Evolutionary conservation across 2,113 vertebrate species (phyloP).

Genomic region (Indicator indicator): DNA sequence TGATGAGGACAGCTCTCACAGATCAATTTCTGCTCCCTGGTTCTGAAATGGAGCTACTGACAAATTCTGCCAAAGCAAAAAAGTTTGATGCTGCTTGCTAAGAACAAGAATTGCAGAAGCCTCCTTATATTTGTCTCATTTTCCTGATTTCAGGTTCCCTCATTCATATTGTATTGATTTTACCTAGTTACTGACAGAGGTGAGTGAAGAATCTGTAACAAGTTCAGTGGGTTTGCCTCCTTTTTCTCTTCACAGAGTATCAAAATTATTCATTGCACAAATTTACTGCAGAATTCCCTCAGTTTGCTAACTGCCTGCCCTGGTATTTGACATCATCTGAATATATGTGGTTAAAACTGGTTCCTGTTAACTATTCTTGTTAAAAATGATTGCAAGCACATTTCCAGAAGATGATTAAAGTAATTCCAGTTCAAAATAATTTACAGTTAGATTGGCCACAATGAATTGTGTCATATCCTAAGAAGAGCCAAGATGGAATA

Average conservation of each 20-base stretch:
- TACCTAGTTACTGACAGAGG: neutral
- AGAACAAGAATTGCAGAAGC: conserved; percentile 18
- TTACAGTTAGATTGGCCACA: neutral
- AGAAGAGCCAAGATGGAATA: neutral
- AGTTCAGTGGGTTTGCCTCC: neutral
- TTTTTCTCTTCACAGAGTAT: neutral
- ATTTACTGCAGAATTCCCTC: neutral
- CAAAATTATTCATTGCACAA: conserved; percentile 7
- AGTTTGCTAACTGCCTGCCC: neutral
- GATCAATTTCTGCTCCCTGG: conserved; percentile 42
- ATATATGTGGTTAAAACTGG: conserved; percentile 15
- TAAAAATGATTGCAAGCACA: conserved; percentile 19
- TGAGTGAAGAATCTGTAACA: neutral
- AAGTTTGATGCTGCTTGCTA: neutral
- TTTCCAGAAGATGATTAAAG: conserved; percentile 17
- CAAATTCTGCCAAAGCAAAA: conserved; percentile 8
- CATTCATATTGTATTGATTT: conserved; percentile 29
- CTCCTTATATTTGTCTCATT: neutral
- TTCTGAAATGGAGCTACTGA: conserved; percentile 28
- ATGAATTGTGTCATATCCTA: neutral
- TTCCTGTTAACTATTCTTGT: neutral
- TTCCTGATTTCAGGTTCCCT: conserved; percentile 18
- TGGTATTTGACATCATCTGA: conserved; percentile 35
- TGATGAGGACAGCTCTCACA: conserved; percentile 16
- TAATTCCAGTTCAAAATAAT: neutral